Base-by-base conservation (phyloP, 2,888 invertebrate species). In the Leptinotarsa tumamoca region DNA sequence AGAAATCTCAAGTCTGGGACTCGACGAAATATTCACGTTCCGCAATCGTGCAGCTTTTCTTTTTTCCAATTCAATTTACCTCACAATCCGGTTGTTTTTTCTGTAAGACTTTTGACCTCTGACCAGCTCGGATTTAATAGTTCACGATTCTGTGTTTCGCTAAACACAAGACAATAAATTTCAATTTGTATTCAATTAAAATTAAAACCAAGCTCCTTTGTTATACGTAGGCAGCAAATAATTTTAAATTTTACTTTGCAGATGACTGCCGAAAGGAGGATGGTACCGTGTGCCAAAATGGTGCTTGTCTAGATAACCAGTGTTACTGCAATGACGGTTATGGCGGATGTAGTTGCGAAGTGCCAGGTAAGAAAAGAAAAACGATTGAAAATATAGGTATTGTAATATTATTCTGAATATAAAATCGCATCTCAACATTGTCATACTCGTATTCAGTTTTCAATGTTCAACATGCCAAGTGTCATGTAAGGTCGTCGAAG, bases 281-380 rank as follows among this genome's bases (percentile, higher is more conserved):
- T 89, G 96, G 96, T 89, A 94, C 95, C 86, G 92, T 91, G 87
- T 97, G 97, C 91, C 93, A 94, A 89, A 96, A 97, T 89, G 97
- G 97, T 88, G 97, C 94, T 86, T 97, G 97, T 90, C 92, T 97
- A 86, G 95, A 95, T 89, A 94, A 95, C 87, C 96, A 96, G 89
- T 97, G 97, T 91, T 96, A 97, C 91, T 97, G 97, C 90, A 97
- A 97, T 89, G 97, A 97, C 89, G 97, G 97, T 84, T 97, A 93
- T 88, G 97, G 97, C 82, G 97, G 97, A 84, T 97, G 97, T 89
- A 96, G 95, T 89, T 97, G 97, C 89, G 96, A 96, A 91, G 95
- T 95, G 89, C 94, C 94, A 90, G 96, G 96, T 96, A 90, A 89
- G 78, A 33, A 7, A 66, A 72, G 43, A 43, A 43, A 33, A 43